A percentile compares a stretch with the other conserved stretches of the same genome.
phyloP scores from a whole-genome alignment of 2,888 invertebrate species.

The Apoda limacodes region DNA sequence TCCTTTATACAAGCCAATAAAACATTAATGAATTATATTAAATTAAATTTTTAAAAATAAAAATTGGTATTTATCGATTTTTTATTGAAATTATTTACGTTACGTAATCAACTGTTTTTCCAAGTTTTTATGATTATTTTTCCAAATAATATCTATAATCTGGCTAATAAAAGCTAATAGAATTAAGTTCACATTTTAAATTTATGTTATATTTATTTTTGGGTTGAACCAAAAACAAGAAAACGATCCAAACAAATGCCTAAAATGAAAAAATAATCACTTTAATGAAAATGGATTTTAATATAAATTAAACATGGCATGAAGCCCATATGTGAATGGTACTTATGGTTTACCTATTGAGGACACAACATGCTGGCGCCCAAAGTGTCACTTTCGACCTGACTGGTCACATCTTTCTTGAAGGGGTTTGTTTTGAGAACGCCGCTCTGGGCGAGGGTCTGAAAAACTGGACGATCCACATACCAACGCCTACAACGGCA shows the following conservation, averaged over 20 bases:
- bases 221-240: constrained; percentile 21
- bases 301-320: constrained; percentile 54
- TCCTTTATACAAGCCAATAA: no score
- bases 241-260: not conserved
- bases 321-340: constrained; percentile 63
- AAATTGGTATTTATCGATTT: no score
- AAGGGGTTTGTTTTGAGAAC: constrained; percentile 55
- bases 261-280: constrained; percentile 4
- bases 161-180: constrained; percentile 17
- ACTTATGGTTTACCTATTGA: constrained; percentile 68
- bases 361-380: constrained; percentile 61
- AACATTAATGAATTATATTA: no score
- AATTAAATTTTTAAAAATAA: no score
- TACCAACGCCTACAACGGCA: constrained; percentile 67
- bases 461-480: constrained; percentile 71
- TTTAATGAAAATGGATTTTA: constrained; percentile 9
- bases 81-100: no score
- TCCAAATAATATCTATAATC: constrained; percentile 28
- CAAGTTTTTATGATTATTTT: no score
- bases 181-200: constrained; percentile 7
- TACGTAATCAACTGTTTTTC: no score
- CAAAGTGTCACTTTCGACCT: constrained; percentile 59
- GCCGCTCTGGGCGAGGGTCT: constrained; percentile 66
- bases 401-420: constrained; percentile 52
- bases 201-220: constrained; percentile 10